Evolutionary conservation across 2,888 invertebrate species (phyloP).

Genomic region (Hemaris fuciformis): DNA sequence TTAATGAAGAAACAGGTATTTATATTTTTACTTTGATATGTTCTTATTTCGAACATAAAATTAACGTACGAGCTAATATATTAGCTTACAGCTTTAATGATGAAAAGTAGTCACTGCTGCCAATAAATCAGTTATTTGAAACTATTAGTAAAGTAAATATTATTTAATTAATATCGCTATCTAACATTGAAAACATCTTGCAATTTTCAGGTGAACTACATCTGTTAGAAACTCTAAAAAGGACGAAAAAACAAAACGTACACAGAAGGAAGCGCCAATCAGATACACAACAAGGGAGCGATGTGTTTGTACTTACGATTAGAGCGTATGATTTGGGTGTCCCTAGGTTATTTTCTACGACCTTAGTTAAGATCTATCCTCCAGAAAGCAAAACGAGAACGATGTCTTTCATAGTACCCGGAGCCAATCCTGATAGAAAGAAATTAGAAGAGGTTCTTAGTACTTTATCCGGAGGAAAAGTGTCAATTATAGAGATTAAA

Average conservation of each 20-base stretch:
- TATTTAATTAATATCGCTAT: no score
- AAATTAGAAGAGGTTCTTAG: slow-evolving; percentile 89
- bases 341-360: slow-evolving; percentile 87
- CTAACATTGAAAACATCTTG: background rate
- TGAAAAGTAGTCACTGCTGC: no score
- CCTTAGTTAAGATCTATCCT: slow-evolving; percentile 88
- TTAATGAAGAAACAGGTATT: slow-evolving; percentile 88
- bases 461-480: slow-evolving; percentile 89
- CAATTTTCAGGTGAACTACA: slow-evolving; percentile 82
- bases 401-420: slow-evolving; percentile 91
- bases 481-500: slow-evolving; percentile 87
- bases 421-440: slow-evolving; percentile 86
- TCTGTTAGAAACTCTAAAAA: slow-evolving; percentile 78
- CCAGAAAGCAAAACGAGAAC: slow-evolving; percentile 88
- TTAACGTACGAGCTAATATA: no score
- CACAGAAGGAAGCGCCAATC: slow-evolving; percentile 75
- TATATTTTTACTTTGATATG: no score
- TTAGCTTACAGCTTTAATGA: no score
- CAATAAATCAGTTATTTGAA: no score
- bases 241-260: slow-evolving; percentile 65
- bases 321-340: slow-evolving; percentile 93
- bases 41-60: no score
- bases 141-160: no score
- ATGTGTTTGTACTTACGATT: slow-evolving; percentile 85
- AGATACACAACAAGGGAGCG: slow-evolving; percentile 65